These are phyloP conservation scores for Tychaedon coryphoeus DNA, from an alignment of 2,113 vertebrate species.

Conservation along the genomic window DNA sequence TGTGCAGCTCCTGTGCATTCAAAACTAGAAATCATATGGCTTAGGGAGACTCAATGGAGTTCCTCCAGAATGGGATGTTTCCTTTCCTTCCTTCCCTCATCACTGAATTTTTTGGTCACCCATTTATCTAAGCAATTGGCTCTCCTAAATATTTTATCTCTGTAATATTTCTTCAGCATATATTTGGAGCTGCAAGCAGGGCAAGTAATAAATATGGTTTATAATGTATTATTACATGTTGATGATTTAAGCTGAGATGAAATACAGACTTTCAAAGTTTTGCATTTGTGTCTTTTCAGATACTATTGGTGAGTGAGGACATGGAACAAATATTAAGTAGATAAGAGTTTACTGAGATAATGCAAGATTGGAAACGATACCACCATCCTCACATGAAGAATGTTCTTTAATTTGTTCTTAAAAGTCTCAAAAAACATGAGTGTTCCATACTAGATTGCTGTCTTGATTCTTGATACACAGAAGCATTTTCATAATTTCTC, in stretches of 20 bases:
- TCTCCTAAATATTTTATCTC: neutral
- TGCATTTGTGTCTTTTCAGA: neutral
- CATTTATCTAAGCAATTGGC: neutral
- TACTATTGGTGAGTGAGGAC: neutral
- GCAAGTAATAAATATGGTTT: neutral
- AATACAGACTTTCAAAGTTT: neutral
- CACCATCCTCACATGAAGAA: neutral
- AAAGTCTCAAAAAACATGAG: neutral
- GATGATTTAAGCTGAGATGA: neutral
- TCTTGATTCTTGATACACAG: neutral
- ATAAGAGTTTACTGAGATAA: neutral
- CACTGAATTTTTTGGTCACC: neutral
- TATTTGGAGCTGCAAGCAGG: neutral
- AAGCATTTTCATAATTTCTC: neutral
- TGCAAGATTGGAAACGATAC: neutral
- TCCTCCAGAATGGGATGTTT: neutral
- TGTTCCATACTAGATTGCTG: neutral
- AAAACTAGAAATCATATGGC: neutral
- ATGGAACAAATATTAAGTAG: neutral
- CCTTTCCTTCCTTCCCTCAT: neutral
- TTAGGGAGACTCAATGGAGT: neutral
- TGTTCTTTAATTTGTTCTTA: neutral
- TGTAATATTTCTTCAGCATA: neutral
- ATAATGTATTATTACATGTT: neutral
- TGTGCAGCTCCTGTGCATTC: neutral